phyloP scores from a whole-genome alignment of 2,797 vertebrate genomes.

The Tapirus indicus region DNA sequence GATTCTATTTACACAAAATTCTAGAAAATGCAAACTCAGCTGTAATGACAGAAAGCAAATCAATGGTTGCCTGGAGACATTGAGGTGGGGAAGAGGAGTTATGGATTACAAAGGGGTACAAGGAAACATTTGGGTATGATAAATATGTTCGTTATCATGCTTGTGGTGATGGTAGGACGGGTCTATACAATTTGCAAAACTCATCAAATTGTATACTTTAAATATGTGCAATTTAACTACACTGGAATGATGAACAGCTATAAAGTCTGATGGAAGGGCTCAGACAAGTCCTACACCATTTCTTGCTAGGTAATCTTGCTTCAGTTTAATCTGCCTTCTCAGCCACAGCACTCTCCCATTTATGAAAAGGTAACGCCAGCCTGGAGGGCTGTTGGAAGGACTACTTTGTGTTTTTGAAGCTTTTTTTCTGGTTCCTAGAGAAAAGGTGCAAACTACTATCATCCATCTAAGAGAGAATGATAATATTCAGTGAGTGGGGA shows the following conservation, averaged over 20 bases:
- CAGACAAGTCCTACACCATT: neutral
- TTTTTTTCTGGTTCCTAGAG: constrained; percentile 56
- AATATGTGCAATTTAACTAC: neutral
- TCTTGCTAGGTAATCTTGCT: constrained; percentile 40
- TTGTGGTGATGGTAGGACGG: neutral
- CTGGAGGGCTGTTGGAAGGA: constrained; percentile 53
- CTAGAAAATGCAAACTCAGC: constrained; percentile 46
- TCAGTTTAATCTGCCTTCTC: constrained; percentile 39
- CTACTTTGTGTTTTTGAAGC: constrained; percentile 61
- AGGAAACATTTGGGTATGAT: neutral
- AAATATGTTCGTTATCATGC: neutral
- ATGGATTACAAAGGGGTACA: neutral
- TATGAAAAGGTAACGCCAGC: constrained; percentile 34
- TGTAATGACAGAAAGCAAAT: constrained; percentile 49
- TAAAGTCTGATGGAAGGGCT: neutral
- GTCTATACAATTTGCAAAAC: neutral
- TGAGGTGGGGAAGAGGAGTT: neutral
- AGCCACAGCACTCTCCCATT: neutral
- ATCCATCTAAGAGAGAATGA: constrained; percentile 29
- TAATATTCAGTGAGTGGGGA: neutral
- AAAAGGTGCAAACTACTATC: constrained; percentile 64
- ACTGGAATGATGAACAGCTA: neutral
- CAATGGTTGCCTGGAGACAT: neutral
- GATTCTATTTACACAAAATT: constrained; percentile 22
- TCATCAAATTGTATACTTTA: neutral